A percentile compares a stretch with the other conserved stretches of the same genome.
Evolutionary conservation across 2,113 vertebrate genomes (phyloP).

Genomic region (Dasyurus viverrinus): DNA sequence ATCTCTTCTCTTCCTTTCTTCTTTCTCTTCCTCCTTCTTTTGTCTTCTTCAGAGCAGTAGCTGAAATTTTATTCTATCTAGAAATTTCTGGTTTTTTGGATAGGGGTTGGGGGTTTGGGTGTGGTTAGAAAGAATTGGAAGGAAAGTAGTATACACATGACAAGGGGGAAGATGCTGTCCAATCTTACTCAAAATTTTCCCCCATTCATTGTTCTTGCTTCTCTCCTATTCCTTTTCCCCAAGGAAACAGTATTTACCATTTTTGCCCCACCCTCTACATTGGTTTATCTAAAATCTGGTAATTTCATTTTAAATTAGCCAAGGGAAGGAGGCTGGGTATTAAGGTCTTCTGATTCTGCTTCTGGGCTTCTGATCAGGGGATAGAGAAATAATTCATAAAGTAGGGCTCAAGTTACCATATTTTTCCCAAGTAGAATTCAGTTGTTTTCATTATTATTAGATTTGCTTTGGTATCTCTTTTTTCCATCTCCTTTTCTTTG

Average conservation of each 20-base stretch:
- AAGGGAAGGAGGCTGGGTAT: neutral
- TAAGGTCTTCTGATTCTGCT: neutral
- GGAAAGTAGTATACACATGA: neutral
- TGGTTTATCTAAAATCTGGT: neutral
- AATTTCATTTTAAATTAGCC: neutral
- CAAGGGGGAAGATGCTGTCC: neutral
- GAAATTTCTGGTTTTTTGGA: neutral
- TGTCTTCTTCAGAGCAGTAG: neutral
- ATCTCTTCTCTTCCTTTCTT: neutral
- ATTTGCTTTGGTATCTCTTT: neutral
- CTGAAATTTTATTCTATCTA: neutral
- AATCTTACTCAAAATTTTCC: neutral
- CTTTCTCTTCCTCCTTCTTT: neutral
- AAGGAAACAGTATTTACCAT: neutral
- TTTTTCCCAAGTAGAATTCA: neutral
- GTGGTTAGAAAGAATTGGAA: neutral
- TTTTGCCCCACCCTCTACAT: neutral
- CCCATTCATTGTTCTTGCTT: neutral
- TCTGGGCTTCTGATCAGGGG: neutral
- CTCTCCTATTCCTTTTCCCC: neutral
- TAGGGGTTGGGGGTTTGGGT: neutral
- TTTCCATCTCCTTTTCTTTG: neutral
- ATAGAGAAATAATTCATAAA: neutral
- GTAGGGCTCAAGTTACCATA: neutral
- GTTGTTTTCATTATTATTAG: neutral